phyloP scores from a whole-genome alignment of 1,140 invertebrate species.

The Drosophila albomicans region DNA sequence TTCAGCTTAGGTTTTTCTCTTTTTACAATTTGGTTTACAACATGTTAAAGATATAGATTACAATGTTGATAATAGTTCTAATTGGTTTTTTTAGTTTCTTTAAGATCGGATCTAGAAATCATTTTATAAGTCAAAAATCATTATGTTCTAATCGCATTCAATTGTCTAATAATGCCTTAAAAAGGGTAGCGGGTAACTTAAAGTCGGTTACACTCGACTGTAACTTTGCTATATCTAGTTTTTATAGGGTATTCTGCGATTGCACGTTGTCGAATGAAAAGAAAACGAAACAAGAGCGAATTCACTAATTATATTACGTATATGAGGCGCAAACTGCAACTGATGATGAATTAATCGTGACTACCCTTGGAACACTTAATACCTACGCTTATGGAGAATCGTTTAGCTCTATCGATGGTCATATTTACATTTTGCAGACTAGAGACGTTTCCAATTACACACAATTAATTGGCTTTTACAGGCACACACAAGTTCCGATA shows the following conservation, averaged over 20 bases:
- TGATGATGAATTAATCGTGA: neutral
- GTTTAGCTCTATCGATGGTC: conserved; percentile 75
- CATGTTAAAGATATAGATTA: too few species aligned
- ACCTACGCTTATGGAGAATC: conserved; percentile 27
- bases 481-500: conserved; percentile 47
- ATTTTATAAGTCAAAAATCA: too few species aligned
- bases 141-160: too few species aligned
- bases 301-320: conserved; percentile 19
- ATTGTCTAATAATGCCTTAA: too few species aligned
- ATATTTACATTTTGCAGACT: conserved; percentile 81
- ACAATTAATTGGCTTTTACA: conserved; percentile 30
- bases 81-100: too few species aligned
- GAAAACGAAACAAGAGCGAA: neutral
- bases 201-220: neutral
- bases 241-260: conserved; percentile 7
- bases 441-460: conserved; percentile 66
- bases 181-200: too few species aligned
- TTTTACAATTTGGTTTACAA: too few species aligned
- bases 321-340: neutral
- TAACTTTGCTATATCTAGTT: neutral
- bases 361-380: conserved; percentile 1
- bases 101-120: too few species aligned
- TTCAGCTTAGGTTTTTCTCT: too few species aligned
- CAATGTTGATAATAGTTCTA: too few species aligned
- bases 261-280: conserved; percentile 1